A percentile compares a stretch with the other conserved stretches of the same genome.
Conservation (phyloP, 2,888 invertebrate genomes). For the Selenia dentaria region DNA sequence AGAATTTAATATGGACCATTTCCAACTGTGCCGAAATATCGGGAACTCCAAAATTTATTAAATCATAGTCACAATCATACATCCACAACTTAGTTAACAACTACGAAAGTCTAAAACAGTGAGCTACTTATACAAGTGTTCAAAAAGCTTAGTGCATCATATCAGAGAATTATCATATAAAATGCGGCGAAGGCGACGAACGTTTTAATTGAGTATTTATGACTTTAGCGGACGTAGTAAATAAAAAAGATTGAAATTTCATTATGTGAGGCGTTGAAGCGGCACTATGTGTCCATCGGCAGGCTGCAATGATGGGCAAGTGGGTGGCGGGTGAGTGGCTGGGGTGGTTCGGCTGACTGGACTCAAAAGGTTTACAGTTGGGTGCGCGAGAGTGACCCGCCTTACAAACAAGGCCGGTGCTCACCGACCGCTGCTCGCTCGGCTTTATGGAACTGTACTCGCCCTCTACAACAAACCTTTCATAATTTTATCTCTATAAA, state of each 20-base stretch:
- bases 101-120: too few relatives aligned
- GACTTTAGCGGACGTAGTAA: conserved; percentile 55
- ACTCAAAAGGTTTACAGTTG: conserved; percentile 82
- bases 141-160: too few relatives aligned
- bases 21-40: too few relatives aligned
- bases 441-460: conserved; percentile 63
- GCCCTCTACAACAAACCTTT: conserved; percentile 51
- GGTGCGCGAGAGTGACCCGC: conserved; percentile 83
- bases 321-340: conserved; percentile 32
- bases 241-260: conserved; percentile 79
- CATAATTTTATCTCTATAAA: conserved; percentile 46
- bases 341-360: conserved; percentile 66
- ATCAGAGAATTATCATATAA: too few relatives aligned
- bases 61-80: too few relatives aligned
- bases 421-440: conserved; percentile 51
- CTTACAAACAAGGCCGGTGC: conserved; percentile 74
- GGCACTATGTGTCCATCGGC: conserved; percentile 66
- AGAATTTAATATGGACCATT: too few relatives aligned
- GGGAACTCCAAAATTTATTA: too few relatives aligned
- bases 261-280: conserved; percentile 81
- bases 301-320: conserved; percentile 51
- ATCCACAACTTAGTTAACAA: too few relatives aligned
- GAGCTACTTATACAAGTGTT: too few relatives aligned
- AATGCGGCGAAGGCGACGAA: conserved; percentile 13
- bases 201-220: conserved; percentile 54